These are phyloP conservation scores for Chymomyza costata DNA, from an alignment of 1,140 invertebrate species.

Conservation along the genomic window DNA sequence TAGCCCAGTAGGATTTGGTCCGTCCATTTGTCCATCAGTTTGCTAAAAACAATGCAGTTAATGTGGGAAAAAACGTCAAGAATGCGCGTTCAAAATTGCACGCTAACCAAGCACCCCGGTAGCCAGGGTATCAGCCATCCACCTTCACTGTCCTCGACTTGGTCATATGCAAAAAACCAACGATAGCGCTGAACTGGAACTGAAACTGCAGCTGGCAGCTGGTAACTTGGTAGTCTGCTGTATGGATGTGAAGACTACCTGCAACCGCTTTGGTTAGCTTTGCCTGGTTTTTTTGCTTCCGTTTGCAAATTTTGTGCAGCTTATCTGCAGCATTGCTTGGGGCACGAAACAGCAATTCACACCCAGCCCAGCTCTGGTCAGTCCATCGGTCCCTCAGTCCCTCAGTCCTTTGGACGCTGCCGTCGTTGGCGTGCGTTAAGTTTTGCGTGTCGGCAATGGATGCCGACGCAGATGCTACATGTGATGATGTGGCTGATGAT, in stretches of 20 bases:
- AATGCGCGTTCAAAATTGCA: conserved; percentile 58
- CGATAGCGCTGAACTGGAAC: conserved; percentile 28
- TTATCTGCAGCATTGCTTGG: conserved; percentile 54
- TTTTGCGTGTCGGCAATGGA: conserved; percentile 49
- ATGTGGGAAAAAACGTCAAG: conserved; percentile 74
- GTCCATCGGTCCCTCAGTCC: no score
- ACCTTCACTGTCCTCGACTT: not conserved
- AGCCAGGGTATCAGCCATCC: conserved; percentile 15
- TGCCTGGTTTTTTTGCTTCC: conserved; percentile 15
- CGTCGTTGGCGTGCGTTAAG: conserved; percentile 1
- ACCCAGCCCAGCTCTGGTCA: conserved; percentile 22
- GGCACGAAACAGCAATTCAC: conserved; percentile 73
- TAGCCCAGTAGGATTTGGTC: conserved; percentile 14
- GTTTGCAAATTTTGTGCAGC: conserved; percentile 24
- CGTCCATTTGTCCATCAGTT: conserved; percentile 30
- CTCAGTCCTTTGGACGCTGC: not conserved
- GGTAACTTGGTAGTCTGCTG: no score
- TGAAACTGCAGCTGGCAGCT: conserved; percentile 4
- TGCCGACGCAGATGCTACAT: conserved; percentile 21
- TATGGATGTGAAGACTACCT: no score
- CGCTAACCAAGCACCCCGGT: no score
- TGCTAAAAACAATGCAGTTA: conserved; percentile 57
- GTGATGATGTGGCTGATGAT: conserved; percentile 44
- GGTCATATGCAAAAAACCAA: conserved; percentile 56
- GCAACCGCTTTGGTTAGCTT: not conserved